These are phyloP conservation scores for Druceiella hillmani DNA, from an alignment of 2,888 invertebrate genomes.

Conservation along the genomic window DNA sequence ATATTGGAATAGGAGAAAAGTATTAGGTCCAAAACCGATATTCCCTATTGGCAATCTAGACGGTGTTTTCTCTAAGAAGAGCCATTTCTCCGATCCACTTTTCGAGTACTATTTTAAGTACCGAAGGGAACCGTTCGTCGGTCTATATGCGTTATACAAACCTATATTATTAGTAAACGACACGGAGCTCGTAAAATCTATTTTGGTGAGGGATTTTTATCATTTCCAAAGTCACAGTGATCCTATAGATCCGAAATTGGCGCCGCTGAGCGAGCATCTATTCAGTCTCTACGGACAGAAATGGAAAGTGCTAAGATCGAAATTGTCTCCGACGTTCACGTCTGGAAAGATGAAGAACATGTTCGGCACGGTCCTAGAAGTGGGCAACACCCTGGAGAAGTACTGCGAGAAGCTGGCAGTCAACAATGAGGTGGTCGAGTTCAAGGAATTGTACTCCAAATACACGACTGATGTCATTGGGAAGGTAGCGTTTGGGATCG, in stretches of 20 bases:
- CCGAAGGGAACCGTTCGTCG: slow-evolving; percentile 28
- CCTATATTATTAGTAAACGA: slow-evolving; percentile 47
- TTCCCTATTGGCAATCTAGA: slow-evolving; percentile 17
- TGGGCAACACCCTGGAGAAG: slow-evolving; percentile 36
- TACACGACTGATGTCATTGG: slow-evolving; percentile 48
- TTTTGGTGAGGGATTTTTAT: slow-evolving; percentile 46
- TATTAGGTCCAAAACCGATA: slow-evolving; percentile 12
- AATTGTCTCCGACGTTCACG: slow-evolving; percentile 53
- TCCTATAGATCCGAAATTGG: no score
- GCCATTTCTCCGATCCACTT: slow-evolving; percentile 18
- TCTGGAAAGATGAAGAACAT: slow-evolving; percentile 55
- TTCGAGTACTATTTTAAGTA: slow-evolving; percentile 16
- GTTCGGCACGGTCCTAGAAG: slow-evolving; percentile 42
- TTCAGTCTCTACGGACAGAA: slow-evolving; percentile 41
- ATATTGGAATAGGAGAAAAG: slow-evolving; percentile 17
- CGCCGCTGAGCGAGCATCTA: slow-evolving; percentile 43
- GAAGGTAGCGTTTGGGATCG: slow-evolving; percentile 42
- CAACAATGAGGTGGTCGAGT: slow-evolving; percentile 27
- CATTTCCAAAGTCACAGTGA: slow-evolving; percentile 52
- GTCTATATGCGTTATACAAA: slow-evolving; percentile 46
- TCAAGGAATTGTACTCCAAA: slow-evolving; percentile 36
- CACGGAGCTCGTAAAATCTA: slow-evolving; percentile 41
- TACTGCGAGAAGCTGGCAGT: slow-evolving; percentile 19
- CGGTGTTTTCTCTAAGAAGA: slow-evolving; percentile 11
- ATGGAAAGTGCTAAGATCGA: slow-evolving; percentile 50